Base-by-base conservation (phyloP, 2,113 vertebrate species). In the Indicator maculatus region DNA sequence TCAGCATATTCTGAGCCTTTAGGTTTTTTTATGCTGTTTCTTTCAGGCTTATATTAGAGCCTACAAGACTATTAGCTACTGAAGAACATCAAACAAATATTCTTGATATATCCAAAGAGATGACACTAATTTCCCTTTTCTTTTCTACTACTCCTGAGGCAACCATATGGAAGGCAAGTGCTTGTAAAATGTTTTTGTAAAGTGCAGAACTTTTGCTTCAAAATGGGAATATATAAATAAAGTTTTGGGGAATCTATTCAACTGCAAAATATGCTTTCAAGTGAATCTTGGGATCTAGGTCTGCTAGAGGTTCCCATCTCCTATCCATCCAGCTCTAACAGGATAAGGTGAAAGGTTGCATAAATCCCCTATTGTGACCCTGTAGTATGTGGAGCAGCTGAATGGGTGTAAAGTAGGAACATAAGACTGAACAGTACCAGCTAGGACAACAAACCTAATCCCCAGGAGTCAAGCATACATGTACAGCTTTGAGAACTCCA, bases 61-160 rank as follows among this genome's bases (percentile, higher is more conserved):
- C 41, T 82, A 74, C 55, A 89, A 74, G 92, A 59, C 44, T 82
- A 59, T 67, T 67, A 91, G 64, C 38, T 77, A 50, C 52, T 74
- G 67, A 83, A 45, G 50, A 77, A 72, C 28, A 77, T 83, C 3
- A 70, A 76, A 73, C 19, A 93, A 30, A 64, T 45, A 20, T 85
- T 47, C 41, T 50, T 70, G 20, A 24, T 77, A 93, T 90, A 91
- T 75, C 33, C 53, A 78, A 78, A 45, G 45, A 33, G 55, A 60
- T 3, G 26, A 26, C 82, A 85, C 33, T 91, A 67, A 89, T 93
- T 95, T 93, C 52, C 41, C 90, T 87, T 89, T 91, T 69, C 56
- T 90, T 93, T 93, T 81, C 79, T 63, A 28, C 38, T 56, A 33
- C 14, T 63, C 30, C 47, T 87, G 41, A 71, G 92, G 28, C 33